Base-by-base conservation (phyloP, 2,888 invertebrate species). In the Imbricaverruca yamaguchii region DNA sequence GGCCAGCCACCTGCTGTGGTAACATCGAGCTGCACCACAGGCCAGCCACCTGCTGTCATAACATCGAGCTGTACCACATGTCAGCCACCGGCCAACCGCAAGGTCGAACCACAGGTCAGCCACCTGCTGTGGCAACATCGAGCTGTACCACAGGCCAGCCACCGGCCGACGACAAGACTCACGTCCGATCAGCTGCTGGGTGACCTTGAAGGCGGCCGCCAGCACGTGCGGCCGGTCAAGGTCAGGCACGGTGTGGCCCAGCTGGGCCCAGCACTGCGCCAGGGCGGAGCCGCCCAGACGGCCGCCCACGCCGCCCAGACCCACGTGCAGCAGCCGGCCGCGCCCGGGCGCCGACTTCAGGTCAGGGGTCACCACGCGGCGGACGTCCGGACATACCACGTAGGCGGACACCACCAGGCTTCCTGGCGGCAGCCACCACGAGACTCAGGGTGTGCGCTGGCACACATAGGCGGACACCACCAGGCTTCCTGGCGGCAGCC, bases 391-490 rank as follows among this genome's bases (percentile, higher is more conserved):
- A 87, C 98, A 98, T 0, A 96, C 95, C 0, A 95, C 98, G 87
- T 98, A 99, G 0, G 95, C 93, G 0, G 98, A 98, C n/a, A 99
- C 91, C 0, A 98, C 98, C 81, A 69, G 69, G 53, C 53, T 69
- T 21, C 69, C 67, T 67, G 67, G 12, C 13, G 63, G n/a, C 9
- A 63, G 18, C 9, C n/a, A n/a, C 6, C 21, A 63, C n/a, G 10
- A 21, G n/a, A n/a, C n/a, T 9, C 63, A 63, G 15, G n/a, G 21
- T 63, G 63, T 63, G 10, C 12, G 57, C 57, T 12, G 57, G 57
- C 12, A 12, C 0, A 95, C 98, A 87, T 98, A 99, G 0, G 95
- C 93, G 0, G 98, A 98, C n/a, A 99, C 91, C 0, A 98, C 98
- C 81, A 69, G 69, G 39, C 39, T 69, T 18, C 69, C 67, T 67